Conservation (phyloP, 2,113 vertebrate genomes). For the Salvelinus namaycush region DNA sequence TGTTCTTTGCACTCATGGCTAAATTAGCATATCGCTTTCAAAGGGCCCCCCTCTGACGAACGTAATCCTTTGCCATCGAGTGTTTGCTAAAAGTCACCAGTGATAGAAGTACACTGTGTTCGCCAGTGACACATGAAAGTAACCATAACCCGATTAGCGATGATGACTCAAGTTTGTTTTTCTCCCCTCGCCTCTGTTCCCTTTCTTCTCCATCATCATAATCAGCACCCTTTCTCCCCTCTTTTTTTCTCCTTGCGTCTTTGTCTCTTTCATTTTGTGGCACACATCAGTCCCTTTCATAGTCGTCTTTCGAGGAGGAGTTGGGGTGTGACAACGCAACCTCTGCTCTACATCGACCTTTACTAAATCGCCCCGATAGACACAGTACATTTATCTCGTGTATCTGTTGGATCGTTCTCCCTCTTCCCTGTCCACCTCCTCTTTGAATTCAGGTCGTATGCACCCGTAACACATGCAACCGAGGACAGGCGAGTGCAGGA, state of each 20-base stretch:
- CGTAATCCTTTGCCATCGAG: conserved; percentile 88
- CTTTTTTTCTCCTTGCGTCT: conserved; percentile 14
- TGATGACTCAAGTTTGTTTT: conserved; percentile 82
- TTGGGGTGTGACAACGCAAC: conserved; percentile 35
- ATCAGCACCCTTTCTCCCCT: conserved; percentile 53
- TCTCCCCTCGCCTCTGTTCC: conserved; percentile 26
- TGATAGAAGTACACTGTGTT: conserved; percentile 86
- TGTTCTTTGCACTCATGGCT: conserved; percentile 88
- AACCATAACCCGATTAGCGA: conserved; percentile 84
- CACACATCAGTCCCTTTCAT: conserved; percentile 47
- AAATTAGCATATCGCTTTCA: conserved; percentile 98
- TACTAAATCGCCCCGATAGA: conserved; percentile 43
- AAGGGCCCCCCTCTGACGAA: conserved; percentile 83
- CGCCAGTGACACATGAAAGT: conserved; percentile 90
- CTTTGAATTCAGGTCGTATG: no score
- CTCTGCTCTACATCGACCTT: conserved; percentile 50
- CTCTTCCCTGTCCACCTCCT: not conserved
- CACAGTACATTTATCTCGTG: not conserved
- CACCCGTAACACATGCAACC: no score
- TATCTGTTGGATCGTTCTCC: conserved; percentile 21
- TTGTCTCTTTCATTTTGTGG: conserved; percentile 53
- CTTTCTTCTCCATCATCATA: conserved; percentile 58
- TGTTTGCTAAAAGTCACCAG: conserved; percentile 90
- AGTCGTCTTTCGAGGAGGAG: conserved; percentile 57
- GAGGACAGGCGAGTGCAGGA: no score